These are phyloP conservation scores for Penaeus japonicus DNA, from an alignment of 1,140 invertebrate genomes.

Conservation along the genomic window DNA sequence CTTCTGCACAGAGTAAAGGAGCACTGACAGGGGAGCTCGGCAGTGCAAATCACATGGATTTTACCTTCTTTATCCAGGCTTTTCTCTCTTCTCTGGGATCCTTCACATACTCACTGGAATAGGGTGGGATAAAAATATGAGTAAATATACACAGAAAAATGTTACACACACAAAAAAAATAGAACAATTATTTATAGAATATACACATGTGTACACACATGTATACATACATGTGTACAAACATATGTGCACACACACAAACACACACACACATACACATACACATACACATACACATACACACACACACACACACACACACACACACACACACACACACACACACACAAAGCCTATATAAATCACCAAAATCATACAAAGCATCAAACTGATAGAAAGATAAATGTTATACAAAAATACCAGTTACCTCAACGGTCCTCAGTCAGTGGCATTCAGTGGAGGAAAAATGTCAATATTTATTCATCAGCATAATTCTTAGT, in stretches of 20 bases:
- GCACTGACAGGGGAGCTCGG: too few species aligned
- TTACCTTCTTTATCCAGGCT: slow-evolving; percentile 40
- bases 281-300: too few species aligned
- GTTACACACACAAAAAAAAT: not conserved
- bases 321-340: too few species aligned
- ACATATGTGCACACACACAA: too few species aligned
- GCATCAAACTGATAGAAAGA: not conserved
- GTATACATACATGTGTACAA: too few species aligned
- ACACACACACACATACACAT: too few species aligned
- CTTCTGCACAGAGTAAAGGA: too few species aligned
- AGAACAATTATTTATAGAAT: too few species aligned
- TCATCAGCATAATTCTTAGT: too few species aligned
- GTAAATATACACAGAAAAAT: not conserved
- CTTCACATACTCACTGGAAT: slow-evolving; percentile 40
- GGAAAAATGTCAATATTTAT: not conserved
- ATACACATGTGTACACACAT: too few species aligned
- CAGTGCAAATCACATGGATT: not conserved
- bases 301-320: too few species aligned
- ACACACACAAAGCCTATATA: not conserved
- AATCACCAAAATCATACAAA: not conserved
- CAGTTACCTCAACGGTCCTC: slow-evolving; percentile 45
- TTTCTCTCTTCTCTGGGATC: slow-evolving; percentile 42
- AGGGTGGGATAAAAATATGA: not conserved
- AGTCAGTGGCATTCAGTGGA: slow-evolving; percentile 45
- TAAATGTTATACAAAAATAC: not conserved